Evolutionary conservation across 1,140 invertebrate genomes (phyloP).

Genomic region (Semibalanus balanoides): DNA sequence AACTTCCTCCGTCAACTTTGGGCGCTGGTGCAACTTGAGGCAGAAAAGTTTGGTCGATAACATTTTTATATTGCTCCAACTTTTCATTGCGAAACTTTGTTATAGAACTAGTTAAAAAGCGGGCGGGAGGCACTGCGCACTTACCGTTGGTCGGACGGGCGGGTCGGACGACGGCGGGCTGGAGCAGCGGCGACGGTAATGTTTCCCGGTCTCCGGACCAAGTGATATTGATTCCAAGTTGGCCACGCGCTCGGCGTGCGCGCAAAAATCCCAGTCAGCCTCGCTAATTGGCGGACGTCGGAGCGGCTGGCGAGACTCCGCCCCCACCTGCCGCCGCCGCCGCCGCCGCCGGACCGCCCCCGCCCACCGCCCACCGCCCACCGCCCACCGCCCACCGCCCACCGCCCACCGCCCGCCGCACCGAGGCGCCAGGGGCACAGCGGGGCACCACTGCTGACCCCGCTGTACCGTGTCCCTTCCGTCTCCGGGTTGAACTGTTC

Average conservation of each 20-base stretch:
- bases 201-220: background rate
- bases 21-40: background rate
- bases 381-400: background rate
- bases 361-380: too few species aligned
- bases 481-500: too few species aligned
- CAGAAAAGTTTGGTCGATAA: background rate
- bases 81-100: conserved; percentile 1
- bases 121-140: background rate
- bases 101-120: background rate
- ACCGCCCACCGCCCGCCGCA: too few species aligned
- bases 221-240: background rate
- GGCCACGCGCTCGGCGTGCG: background rate
- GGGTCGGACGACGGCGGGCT: background rate
- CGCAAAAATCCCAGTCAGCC: background rate
- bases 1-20: background rate
- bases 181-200: background rate
- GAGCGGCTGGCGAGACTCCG: background rate
- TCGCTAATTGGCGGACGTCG: background rate
- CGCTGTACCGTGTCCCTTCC: background rate
- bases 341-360: too few species aligned
- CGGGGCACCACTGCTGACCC: too few species aligned
- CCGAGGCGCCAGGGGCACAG: too few species aligned
- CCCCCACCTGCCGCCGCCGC: background rate
- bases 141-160: background rate
- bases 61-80: background rate